Evolutionary conservation across 2,888 invertebrate species (phyloP), one percentile per base, ranked within the genome.

Genomic region (Ichneumoninae sp.): DNA sequence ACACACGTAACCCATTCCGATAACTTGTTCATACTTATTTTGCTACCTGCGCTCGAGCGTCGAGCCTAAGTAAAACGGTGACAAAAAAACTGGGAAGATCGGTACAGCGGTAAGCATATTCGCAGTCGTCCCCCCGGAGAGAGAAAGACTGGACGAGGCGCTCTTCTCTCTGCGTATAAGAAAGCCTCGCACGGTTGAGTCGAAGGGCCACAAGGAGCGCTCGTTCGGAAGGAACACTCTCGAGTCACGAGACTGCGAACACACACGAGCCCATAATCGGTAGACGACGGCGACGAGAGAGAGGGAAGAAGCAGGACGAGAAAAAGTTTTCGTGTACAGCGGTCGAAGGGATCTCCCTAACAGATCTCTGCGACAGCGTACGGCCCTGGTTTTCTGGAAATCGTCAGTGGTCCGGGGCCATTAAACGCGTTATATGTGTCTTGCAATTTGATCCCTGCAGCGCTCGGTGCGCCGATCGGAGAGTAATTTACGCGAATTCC

Each of bases 321-420:
- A 60, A 47, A 50, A 16, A 19, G 16, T 50, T 33, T 50, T 7
- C 33, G 47, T 47, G 22, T 50, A 8, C 10, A 16, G 30, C 30
- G 30, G 62, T 3, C 62, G 33, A 62, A 62, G 62, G 62, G 62
- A 69, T 69, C 47, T 50, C 50, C 50, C 50, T 3, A 69, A 44
- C 44, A 22, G 69, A 44, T 50, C 47, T 40, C 33, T 26, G 44
- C 40, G 47, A 69, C 47, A 26, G 19, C 44, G 44, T 81, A 86
- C 92, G 90, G 87, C 87, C 90, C 92, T 92, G 92, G 91, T 88
- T 92, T 92, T 92, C 92, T 92, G 92, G 91, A 91, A 92, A 92
- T 90, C 90, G 89, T 91, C 90, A 91, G 91, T 88, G 92, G 87
- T 89, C 89, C 88, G 84, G 87, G 90, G 92, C 90, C 91, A 91